Base-by-base conservation (phyloP, 2,888 invertebrate genomes). In the Pristionchus maxplancki region DNA sequence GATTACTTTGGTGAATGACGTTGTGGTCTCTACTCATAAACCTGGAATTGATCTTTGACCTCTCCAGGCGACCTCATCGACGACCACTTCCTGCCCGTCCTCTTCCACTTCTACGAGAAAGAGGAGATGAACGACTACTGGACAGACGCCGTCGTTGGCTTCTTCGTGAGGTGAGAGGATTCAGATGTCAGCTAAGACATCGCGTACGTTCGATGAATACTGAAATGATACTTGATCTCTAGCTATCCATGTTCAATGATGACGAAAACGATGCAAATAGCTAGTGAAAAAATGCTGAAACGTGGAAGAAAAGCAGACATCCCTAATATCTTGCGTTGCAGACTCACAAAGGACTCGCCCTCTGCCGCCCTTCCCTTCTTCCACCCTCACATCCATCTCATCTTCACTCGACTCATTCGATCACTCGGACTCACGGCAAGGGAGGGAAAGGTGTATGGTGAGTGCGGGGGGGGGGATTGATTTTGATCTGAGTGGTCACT, bases 121-220 rank as follows among this genome's bases (percentile, higher is more conserved):
- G 89, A 89, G 34, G 91, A 92, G 62, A 91, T 91, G 91, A 91
- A 91, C 44, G 86, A 88, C 17, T 67, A 78, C 50, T 91, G 91
- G 91, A 89, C 90, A 17, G 88, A 88, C 15, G 31, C 83, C 4
- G 82, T 89, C n/a, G 78, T 90, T 5, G 89, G 89, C 34, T 71
- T 88, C 20, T 89, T 91, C 44, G 58, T 62, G 37, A 74, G 87
- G 87, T 87, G 31, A 31, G 62, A 71, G 1, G 34, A 71, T 20
- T 34, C 2, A 4, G n/a, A n/a, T n/a, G n/a, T n/a, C n/a, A n/a
- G n/a, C n/a, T n/a, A n/a, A n/a, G n/a, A n/a, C n/a, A n/a, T n/a
- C n/a, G n/a, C n/a, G n/a, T n/a, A n/a, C n/a, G n/a, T n/a, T n/a
- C n/a, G n/a, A n/a, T n/a, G n/a, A n/a, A n/a, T n/a, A n/a, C n/a